These are phyloP conservation scores for Sebastes dallii DNA, from an alignment of 2,797 vertebrate genomes.

Conservation along the genomic window DNA sequence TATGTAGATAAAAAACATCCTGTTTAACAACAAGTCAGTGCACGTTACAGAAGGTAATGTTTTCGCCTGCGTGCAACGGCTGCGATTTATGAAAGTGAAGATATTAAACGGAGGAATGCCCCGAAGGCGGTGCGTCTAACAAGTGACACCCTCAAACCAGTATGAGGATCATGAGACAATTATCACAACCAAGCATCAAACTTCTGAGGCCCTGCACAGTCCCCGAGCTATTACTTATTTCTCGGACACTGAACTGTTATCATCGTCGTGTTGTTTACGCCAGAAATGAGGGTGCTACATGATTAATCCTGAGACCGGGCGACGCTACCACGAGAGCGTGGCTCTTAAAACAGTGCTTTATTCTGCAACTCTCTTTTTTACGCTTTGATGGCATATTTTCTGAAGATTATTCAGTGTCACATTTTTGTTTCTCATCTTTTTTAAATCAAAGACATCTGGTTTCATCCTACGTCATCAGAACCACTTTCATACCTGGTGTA, in stretches of 20 bases:
- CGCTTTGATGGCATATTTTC: neutral
- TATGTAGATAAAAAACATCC: slow-evolving; percentile 10
- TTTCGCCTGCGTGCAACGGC: neutral
- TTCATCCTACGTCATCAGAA: slow-evolving; percentile 10
- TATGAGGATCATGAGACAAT: slow-evolving; percentile 44
- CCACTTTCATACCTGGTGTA: slow-evolving; percentile 10
- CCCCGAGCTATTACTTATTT: slow-evolving; percentile 41
- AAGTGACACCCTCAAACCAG: slow-evolving; percentile 7
- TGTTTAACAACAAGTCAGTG: slow-evolving; percentile 46
- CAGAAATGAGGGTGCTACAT: slow-evolving; percentile 1
- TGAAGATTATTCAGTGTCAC: neutral
- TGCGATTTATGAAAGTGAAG: slow-evolving; percentile 23
- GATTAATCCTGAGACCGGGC: slow-evolving; percentile 55
- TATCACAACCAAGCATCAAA: slow-evolving; percentile 30
- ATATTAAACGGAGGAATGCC: slow-evolving; percentile 28
- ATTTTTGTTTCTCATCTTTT: slow-evolving; percentile 5
- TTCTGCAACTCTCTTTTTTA: neutral
- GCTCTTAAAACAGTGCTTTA: slow-evolving; percentile 12
- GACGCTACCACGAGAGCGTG: slow-evolving; percentile 7
- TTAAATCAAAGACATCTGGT: neutral
- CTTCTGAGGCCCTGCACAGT: slow-evolving; percentile 32
- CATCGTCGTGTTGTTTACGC: slow-evolving; percentile 24
- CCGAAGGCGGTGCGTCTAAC: slow-evolving; percentile 5
- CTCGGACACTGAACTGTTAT: slow-evolving; percentile 26
- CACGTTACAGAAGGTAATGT: slow-evolving; percentile 13